Conservation (phyloP, 2,113 vertebrate species). For the Zootoca vivipara region DNA sequence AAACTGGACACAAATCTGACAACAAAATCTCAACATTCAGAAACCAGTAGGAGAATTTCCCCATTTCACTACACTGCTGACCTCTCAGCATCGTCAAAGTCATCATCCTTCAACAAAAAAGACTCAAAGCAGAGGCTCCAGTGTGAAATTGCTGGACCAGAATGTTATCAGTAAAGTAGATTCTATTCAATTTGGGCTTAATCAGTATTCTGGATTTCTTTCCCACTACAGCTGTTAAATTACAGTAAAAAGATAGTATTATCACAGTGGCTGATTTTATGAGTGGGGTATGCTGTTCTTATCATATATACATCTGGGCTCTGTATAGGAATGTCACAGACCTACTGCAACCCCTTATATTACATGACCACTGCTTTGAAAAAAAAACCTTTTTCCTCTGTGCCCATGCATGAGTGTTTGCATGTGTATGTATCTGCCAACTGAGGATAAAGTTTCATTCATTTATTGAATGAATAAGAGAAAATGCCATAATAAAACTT, state of each 20-base stretch:
- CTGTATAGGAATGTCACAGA: not conserved
- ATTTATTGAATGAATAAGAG: not conserved
- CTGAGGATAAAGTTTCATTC: not conserved
- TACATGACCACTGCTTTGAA: not conserved
- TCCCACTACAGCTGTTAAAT: not conserved
- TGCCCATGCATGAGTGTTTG: too few species aligned
- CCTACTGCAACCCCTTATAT: not conserved
- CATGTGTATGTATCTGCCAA: not conserved
- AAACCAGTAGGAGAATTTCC: not conserved
- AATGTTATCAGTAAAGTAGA: not conserved
- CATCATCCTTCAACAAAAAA: not conserved
- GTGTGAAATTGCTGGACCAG: not conserved
- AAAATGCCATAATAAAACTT: not conserved
- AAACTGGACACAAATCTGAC: not conserved
- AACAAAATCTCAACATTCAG: not conserved
- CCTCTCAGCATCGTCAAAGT: too few species aligned
- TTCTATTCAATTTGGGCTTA: not conserved
- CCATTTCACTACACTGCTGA: not conserved
- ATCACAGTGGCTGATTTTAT: not conserved
- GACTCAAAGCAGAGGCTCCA: not conserved
- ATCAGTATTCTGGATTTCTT: not conserved
- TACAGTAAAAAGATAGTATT: not conserved
- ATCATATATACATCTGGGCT: not conserved
- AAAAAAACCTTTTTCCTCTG: not conserved
- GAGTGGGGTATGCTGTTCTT: not conserved